phyloP scores from a whole-genome alignment of 2,113 vertebrate genomes.

The Acanthisitta chloris region DNA sequence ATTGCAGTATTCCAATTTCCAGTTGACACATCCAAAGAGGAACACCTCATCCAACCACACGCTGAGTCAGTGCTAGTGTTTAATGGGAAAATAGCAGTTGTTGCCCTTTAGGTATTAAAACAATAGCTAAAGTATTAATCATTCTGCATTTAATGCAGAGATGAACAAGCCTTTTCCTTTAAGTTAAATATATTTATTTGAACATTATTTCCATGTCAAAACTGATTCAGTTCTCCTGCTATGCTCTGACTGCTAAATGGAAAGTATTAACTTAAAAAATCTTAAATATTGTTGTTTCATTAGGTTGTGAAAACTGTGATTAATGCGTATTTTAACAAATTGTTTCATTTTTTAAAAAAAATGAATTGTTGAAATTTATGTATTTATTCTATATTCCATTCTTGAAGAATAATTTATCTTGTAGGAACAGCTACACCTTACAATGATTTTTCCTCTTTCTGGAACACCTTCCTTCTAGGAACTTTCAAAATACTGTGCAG shows the following conservation, averaged over 20 bases:
- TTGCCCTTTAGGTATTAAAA: constrained; percentile 23
- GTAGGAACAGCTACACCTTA: not conserved
- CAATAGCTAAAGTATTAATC: constrained; percentile 51
- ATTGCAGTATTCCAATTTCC: not conserved
- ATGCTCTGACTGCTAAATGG: not conserved
- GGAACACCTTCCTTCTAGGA: not conserved
- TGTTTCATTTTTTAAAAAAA: not conserved
- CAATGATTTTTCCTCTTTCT: not conserved
- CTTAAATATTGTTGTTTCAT: not conserved
- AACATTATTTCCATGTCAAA: not conserved
- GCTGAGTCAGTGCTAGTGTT: not conserved
- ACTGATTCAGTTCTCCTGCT: constrained; percentile 19
- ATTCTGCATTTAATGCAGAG: not conserved
- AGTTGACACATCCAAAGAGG: not conserved
- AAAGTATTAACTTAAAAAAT: not conserved
- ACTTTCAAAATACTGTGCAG: not conserved
- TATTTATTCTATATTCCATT: not conserved
- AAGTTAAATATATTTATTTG: constrained; percentile 8
- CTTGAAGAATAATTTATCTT: not conserved
- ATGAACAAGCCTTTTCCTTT: constrained; percentile 23
- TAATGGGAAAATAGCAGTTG: constrained; percentile 17
- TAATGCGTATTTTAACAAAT: not conserved
- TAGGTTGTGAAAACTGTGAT: not conserved
- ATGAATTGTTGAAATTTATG: too few species aligned
- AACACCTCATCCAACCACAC: constrained; percentile 29